Evolutionary conservation across 2,113 vertebrate genomes (phyloP).

Genomic region (Naja naja): DNA sequence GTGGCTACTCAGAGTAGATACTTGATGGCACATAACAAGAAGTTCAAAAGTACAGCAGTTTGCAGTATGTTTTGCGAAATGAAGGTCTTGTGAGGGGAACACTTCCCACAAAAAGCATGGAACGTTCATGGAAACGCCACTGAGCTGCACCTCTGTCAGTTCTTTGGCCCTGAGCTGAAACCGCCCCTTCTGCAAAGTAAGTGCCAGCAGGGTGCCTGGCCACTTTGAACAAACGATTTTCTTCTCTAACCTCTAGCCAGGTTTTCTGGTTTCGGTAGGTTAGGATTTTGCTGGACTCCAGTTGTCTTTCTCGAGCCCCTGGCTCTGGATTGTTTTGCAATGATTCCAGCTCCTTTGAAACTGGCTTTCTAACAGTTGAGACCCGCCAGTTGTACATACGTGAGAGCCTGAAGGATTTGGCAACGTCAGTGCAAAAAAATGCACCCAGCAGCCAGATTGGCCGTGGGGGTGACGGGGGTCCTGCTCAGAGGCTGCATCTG

Average conservation of each 20-base stretch:
- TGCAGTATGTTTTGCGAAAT: background rate
- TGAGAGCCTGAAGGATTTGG: background rate
- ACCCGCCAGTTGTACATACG: background rate
- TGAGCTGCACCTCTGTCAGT: background rate
- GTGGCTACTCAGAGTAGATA: background rate
- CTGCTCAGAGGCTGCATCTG: background rate
- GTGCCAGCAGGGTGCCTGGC: too few relatives aligned
- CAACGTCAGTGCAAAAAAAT: background rate
- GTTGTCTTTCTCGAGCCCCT: slow-evolving; percentile 15
- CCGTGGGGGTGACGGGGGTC: background rate
- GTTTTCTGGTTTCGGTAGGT: slow-evolving; percentile 29
- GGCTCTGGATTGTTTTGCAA: slow-evolving; percentile 46
- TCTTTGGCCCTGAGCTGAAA: background rate
- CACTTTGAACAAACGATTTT: background rate
- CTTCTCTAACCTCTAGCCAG: slow-evolving; percentile 36
- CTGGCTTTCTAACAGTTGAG: background rate
- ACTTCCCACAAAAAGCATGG: background rate
- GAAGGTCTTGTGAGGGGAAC: background rate
- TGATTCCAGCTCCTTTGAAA: slow-evolving; percentile 5
- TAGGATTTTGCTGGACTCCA: slow-evolving; percentile 25
- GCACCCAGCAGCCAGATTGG: background rate
- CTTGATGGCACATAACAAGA: background rate
- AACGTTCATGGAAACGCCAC: background rate
- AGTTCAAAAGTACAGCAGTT: background rate
- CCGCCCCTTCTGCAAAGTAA: background rate